Evolutionary conservation across 2,888 invertebrate species (phyloP).

Genomic region (Trichacis sp.): DNA sequence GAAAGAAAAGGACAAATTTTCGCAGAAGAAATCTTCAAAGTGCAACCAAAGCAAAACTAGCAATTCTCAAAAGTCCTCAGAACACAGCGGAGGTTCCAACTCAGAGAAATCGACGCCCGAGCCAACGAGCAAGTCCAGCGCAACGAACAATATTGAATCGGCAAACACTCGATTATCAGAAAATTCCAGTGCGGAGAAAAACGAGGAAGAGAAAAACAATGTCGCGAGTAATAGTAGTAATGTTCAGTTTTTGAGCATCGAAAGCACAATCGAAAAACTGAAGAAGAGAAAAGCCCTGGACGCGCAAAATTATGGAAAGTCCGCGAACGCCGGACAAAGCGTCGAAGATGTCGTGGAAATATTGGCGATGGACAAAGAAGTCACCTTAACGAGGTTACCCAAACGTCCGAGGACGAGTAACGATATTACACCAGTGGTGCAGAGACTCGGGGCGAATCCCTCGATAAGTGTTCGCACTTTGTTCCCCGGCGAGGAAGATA

Average conservation of each 20-base stretch:
- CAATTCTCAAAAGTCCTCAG: slow-evolving; percentile 31
- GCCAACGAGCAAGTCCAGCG: slow-evolving; percentile 7
- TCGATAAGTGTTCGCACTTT: slow-evolving; percentile 86
- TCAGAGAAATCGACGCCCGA: slow-evolving; percentile 45
- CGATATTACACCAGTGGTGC: slow-evolving; percentile 74
- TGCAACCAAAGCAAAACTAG: slow-evolving; percentile 54
- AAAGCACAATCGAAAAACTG: slow-evolving; percentile 63
- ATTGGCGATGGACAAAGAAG: slow-evolving; percentile 73
- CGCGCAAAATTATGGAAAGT: slow-evolving; percentile 48
- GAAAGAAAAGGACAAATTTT: slow-evolving; percentile 62
- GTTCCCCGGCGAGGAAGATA: slow-evolving; percentile 86
- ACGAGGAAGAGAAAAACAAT: slow-evolving; percentile 33
- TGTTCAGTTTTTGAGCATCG: slow-evolving; percentile 55
- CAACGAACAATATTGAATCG: slow-evolving; percentile 10
- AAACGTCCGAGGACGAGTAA: slow-evolving; percentile 69
- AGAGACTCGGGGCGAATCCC: slow-evolving; percentile 80
- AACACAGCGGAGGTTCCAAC: slow-evolving; percentile 28
- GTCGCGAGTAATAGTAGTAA: slow-evolving; percentile 43
- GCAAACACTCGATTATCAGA: slow-evolving; percentile 14
- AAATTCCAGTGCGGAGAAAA: background rate
- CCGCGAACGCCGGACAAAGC: slow-evolving; percentile 34
- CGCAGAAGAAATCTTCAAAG: slow-evolving; percentile 62
- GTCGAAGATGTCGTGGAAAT: slow-evolving; percentile 61
- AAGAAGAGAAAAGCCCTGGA: slow-evolving; percentile 65
- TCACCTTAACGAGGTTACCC: slow-evolving; percentile 72